Percentiles rank a stretch among this genome's conserved stretches.
Evolutionary conservation across 2,113 vertebrate species (phyloP).

Genomic region (Salvator merianae): DNA sequence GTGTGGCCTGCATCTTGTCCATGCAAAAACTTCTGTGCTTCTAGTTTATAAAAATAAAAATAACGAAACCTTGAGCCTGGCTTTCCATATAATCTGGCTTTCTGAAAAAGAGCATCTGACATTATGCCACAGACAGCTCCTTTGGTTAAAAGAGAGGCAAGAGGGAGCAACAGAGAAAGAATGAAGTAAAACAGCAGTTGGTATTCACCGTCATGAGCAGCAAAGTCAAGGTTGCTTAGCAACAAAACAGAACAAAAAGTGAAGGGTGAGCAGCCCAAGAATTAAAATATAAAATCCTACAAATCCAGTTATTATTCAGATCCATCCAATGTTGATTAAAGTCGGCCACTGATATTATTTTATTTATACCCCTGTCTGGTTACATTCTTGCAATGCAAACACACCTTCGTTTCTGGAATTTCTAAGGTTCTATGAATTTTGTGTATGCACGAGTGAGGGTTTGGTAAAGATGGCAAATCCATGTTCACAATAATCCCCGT

Average conservation of each 20-base stretch:
- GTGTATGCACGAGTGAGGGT: too few relatives aligned
- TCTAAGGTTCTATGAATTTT: too few relatives aligned
- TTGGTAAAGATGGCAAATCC: too few relatives aligned
- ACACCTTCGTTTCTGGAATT: too few relatives aligned
- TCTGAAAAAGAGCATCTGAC: constrained; percentile 28
- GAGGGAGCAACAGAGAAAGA: background rate
- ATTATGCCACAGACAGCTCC: constrained; percentile 9
- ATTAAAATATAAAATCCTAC: background rate
- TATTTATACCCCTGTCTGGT: too few relatives aligned
- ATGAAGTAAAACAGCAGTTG: constrained; percentile 12
- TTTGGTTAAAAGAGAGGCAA: background rate
- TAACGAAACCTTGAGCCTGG: background rate
- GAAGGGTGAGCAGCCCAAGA: background rate
- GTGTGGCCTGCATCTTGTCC: too few relatives aligned
- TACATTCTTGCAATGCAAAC: too few relatives aligned
- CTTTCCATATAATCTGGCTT: background rate
- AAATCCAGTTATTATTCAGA: background rate
- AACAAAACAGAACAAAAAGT: background rate
- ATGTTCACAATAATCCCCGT: too few relatives aligned
- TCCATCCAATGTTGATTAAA: background rate
- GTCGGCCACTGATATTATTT: background rate
- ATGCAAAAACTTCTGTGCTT: too few relatives aligned
- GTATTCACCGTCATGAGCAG: background rate
- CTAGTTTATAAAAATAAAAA: background rate
- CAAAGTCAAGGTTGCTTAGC: background rate